phyloP scores from a whole-genome alignment of 2,113 vertebrate genomes.

The Anguilla rostrata region DNA sequence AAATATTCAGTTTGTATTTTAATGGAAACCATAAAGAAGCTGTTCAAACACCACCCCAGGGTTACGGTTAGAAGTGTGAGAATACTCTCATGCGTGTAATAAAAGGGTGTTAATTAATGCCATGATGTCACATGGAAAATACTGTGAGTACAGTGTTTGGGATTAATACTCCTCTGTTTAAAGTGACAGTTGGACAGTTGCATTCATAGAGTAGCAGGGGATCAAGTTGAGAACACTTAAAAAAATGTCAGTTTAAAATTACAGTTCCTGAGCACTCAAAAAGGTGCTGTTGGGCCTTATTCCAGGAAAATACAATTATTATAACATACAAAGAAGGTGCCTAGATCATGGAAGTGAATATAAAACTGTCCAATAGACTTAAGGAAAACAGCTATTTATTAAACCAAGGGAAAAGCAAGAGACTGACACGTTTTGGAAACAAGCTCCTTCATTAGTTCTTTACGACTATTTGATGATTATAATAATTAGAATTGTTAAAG shows the following conservation, averaged over 20 bases:
- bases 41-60: slow-evolving; percentile 17
- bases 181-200: background rate
- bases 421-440: no score
- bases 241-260: background rate
- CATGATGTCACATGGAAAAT: background rate
- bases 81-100: background rate
- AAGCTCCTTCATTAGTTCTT: no score
- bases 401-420: no score
- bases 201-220: background rate
- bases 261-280: background rate
- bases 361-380: no score
- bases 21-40: slow-evolving; percentile 18
- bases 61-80: background rate
- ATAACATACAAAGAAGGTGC: no score
- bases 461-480: no score
- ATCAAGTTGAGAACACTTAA: background rate
- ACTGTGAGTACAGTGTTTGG: background rate
- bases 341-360: no score
- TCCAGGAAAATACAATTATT: no score
- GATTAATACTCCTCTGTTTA: background rate
- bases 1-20: slow-evolving; percentile 28
- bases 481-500: no score
- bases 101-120: background rate
- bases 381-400: no score
- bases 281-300: no score